Percentiles rank a stretch among this genome's conserved stretches.
These are phyloP conservation scores for silkworm (Bombyx mori) DNA, from an alignment of 1,140 invertebrate species.

Conservation along the genomic window DNA sequence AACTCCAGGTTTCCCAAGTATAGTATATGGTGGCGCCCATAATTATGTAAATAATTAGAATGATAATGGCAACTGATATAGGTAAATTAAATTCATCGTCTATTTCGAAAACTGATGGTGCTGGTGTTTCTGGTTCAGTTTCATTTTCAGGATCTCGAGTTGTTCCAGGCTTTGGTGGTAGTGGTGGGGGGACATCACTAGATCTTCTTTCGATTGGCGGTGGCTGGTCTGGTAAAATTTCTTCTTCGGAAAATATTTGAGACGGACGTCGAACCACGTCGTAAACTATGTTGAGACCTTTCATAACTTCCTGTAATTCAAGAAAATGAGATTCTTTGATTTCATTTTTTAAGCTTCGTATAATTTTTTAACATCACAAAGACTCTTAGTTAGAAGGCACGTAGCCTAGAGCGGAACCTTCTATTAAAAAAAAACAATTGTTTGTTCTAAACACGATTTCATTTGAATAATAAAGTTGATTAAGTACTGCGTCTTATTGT, in stretches of 20 bases:
- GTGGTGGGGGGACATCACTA: conserved; percentile 51
- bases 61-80: conserved; percentile 85
- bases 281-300: conserved; percentile 84
- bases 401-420: background rate
- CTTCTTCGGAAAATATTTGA: conserved; percentile 74
- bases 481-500: too few relatives aligned
- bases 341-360: too few relatives aligned
- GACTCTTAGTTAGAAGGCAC: too few relatives aligned
- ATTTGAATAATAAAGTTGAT: too few relatives aligned
- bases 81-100: conserved; percentile 96
- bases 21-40: conserved; percentile 85
- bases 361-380: too few relatives aligned
- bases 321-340: background rate
- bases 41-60: conserved; percentile 88
- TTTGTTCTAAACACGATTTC: background rate
- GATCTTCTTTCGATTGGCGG: conserved; percentile 38
- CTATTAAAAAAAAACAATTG: background rate
- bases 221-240: conserved; percentile 29
- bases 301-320: conserved; percentile 81
- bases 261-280: conserved; percentile 83
- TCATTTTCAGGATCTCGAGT: conserved; percentile 39
- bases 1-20: conserved; percentile 85
- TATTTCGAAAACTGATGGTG: conserved; percentile 79
- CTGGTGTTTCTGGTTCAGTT: conserved; percentile 78
- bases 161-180: conserved; percentile 52